These are phyloP conservation scores for Apaloderma vittatum DNA, from an alignment of 2,113 vertebrate genomes.

Conservation along the genomic window DNA sequence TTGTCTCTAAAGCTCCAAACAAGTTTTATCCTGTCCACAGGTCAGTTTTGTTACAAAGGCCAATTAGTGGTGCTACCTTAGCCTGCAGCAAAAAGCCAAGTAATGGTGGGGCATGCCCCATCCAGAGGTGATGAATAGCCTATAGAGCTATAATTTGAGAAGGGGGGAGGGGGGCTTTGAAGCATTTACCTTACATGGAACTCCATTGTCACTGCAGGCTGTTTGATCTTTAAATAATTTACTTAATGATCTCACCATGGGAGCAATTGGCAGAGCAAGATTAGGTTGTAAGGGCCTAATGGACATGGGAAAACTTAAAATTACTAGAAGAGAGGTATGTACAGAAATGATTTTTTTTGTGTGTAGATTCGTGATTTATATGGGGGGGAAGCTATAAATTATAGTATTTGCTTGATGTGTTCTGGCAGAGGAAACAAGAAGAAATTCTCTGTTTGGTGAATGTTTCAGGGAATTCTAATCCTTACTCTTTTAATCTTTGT, in stretches of 20 bases:
- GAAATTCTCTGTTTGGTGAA: neutral
- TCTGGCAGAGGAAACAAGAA: slow-evolving; percentile 43
- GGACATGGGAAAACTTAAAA: slow-evolving; percentile 94
- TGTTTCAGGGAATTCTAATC: slow-evolving; percentile 27
- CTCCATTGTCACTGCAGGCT: slow-evolving; percentile 97
- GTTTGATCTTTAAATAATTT: slow-evolving; percentile 99
- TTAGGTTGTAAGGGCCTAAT: slow-evolving; percentile 98
- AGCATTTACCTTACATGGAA: slow-evolving; percentile 98
- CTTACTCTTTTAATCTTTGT: slow-evolving; percentile 33
- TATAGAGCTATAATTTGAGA: slow-evolving; percentile 95
- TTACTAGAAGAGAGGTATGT: slow-evolving; percentile 80
- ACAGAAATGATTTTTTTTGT: slow-evolving; percentile 54
- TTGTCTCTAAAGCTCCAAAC: slow-evolving; percentile 89
- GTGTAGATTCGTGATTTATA: slow-evolving; percentile 63
- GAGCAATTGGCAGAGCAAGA: slow-evolving; percentile 97
- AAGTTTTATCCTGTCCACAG: slow-evolving; percentile 96
- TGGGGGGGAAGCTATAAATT: slow-evolving; percentile 30
- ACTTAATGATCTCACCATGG: slow-evolving; percentile 99
- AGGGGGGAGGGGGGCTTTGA: slow-evolving; percentile 87
- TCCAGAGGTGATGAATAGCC: slow-evolving; percentile 92
- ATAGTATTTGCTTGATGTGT: slow-evolving; percentile 42
- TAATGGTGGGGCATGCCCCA: slow-evolving; percentile 90
- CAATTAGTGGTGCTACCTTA: slow-evolving; percentile 99
- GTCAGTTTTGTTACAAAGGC: slow-evolving; percentile 99
- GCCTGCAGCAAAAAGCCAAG: slow-evolving; percentile 97